Base-by-base conservation (phyloP, 2,888 invertebrate genomes). In the Steinernema hermaphroditum region DNA sequence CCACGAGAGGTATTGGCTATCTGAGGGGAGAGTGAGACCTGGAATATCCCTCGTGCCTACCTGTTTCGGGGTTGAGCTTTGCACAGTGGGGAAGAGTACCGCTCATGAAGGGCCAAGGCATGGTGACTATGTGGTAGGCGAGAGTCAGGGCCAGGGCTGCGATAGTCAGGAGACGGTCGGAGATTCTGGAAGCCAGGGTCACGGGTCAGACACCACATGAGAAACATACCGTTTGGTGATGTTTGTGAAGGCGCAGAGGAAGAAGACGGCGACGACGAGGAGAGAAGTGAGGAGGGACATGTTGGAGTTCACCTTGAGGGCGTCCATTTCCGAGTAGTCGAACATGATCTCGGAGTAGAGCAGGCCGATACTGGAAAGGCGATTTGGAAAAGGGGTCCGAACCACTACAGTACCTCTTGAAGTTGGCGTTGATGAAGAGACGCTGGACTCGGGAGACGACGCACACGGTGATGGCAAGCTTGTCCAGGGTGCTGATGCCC, bases 281-380 rank as follows among this genome's bases (percentile, higher is more conserved):
- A 62, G 2, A 2, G 62, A 62, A 29, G 62, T 27, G n/a, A 62
- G 8, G 6, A 32, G 16, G 12, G 62, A 22, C 8, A 62, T 24
- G 62, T 62, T 32, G 12, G 62, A 62, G 32, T 62, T 62, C 2
- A 62, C 32, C 16, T 32, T 29, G 6, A 62, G 16, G 27, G 62
- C 29, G 22, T 62, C 32, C 16, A 16, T 32, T 4, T 62, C 62
- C 29, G 62, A 32, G 16, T 29, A 62, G 16, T 32, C 62, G 32
- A 62, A 62, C 62, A 62, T 62, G 29, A 62, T 32, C 34, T 62
- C 62, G 16, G 62, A 62, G 62, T 62, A 62, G 27, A 62, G 32
- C 9, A 62, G 27, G 9, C 62, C 62, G 12, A 32, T 62, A 32
- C 62, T 62, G 62, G 32, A 34, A 32, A 29, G 14, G 41, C 14